Conservation (phyloP, 2,797 vertebrate species). For the Tauraco hartlaubi region DNA sequence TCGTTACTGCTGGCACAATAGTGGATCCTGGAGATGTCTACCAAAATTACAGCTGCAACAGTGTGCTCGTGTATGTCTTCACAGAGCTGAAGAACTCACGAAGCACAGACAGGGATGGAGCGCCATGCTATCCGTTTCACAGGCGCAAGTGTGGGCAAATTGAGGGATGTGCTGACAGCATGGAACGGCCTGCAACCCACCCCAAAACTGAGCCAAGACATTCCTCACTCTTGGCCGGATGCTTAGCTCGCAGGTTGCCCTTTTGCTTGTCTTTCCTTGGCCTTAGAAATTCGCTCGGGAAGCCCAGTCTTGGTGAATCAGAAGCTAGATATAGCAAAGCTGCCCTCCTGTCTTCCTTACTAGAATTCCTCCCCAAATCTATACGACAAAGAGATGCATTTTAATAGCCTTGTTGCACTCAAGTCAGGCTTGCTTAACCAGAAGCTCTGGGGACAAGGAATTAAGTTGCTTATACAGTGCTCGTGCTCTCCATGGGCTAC, state of each 20-base stretch:
- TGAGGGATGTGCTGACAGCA: not conserved
- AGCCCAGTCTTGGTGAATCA: not conserved
- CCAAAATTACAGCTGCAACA: not conserved
- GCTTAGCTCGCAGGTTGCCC: not conserved
- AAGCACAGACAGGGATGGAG: not conserved
- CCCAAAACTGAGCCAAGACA: not conserved
- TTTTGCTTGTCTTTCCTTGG: not conserved
- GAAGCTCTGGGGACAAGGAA: not conserved
- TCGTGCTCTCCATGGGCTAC: not conserved
- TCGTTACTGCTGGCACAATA: not conserved
- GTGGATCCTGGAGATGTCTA: not conserved
- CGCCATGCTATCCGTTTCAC: not conserved
- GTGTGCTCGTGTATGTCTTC: not conserved
- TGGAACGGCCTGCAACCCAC: not conserved
- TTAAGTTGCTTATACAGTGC: not conserved
- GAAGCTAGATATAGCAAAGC: not conserved
- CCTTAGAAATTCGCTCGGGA: not conserved
- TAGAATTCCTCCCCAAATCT: not conserved
- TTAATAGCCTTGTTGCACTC: not conserved
- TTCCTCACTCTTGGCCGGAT: not conserved
- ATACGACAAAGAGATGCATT: not conserved
- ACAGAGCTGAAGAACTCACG: not conserved
- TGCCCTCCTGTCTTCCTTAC: not conserved
- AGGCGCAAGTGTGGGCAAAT: not conserved
- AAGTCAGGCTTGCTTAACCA: not conserved